Conservation (phyloP, 2,888 invertebrate species). For the Orchesella flavescens region DNA sequence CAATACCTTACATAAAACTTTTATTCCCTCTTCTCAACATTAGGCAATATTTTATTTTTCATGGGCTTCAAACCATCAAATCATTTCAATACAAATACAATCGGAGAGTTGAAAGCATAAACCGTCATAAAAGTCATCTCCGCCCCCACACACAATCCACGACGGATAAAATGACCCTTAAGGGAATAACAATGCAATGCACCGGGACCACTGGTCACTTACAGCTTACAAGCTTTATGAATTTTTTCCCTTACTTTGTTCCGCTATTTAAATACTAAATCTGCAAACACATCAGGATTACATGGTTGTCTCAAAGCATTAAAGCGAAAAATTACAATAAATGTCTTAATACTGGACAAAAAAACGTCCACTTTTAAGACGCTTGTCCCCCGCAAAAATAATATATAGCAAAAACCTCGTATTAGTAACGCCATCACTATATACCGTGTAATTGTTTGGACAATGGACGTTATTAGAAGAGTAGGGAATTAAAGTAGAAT, state of each 20-base stretch:
- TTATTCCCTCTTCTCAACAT: background rate
- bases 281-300: background rate
- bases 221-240: no score
- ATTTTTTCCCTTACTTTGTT: no score
- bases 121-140: slow-evolving; percentile 28
- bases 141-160: slow-evolving; percentile 24
- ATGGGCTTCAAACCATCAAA: no score
- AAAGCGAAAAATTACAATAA: background rate
- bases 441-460: background rate
- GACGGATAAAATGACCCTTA: slow-evolving; percentile 30
- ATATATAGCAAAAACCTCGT: no score
- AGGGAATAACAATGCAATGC: slow-evolving; percentile 32
- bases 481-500: no score
- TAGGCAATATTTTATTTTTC: background rate
- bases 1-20: slow-evolving; percentile 51
- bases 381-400: no score
- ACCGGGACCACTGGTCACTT: no score
- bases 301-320: slow-evolving; percentile 10
- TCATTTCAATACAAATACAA: no score
- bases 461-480: background rate
- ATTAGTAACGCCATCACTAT: no score
- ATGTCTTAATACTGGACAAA: slow-evolving; percentile 13
- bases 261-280: no score
- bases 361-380: background rate
- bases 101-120: background rate